Evolutionary conservation across 2,113 vertebrate genomes (phyloP).

Genomic region (Oreochromis spilurus): DNA sequence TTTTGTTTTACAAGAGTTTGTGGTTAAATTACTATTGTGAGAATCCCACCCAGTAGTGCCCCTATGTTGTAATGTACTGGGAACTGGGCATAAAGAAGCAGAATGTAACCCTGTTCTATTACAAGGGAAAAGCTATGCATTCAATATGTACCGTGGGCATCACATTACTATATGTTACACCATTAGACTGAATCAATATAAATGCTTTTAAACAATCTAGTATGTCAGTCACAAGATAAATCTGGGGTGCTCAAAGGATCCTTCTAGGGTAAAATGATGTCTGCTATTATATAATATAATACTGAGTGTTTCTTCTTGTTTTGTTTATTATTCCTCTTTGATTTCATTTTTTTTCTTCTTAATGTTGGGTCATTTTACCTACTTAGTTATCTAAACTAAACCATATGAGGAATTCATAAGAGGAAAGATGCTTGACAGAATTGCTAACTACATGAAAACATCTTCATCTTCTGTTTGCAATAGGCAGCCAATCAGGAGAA

Average conservation of each 20-base stretch:
- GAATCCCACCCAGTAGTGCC: slow-evolving; percentile 37
- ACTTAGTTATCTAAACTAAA: not conserved
- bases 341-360: not conserved
- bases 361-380: not conserved
- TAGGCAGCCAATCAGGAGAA: not conserved
- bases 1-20: slow-evolving; percentile 51
- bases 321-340: not conserved
- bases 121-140: not conserved
- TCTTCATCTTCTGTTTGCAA: not conserved
- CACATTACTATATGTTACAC: not conserved
- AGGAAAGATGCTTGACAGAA: not conserved
- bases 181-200: not conserved
- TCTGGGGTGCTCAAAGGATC: not conserved
- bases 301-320: not conserved
- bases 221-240: not conserved
- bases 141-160: not conserved
- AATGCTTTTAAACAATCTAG: not conserved
- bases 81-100: not conserved
- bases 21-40: slow-evolving; percentile 1
- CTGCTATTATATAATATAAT: not conserved
- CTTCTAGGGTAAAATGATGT: not conserved
- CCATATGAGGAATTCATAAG: not conserved
- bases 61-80: not conserved
- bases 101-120: not conserved
- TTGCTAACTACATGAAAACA: not conserved